Evolutionary conservation across 2,888 invertebrate genomes (phyloP), one percentile per base, ranked within the genome.

Genomic region (Sabellastarte sp.): DNA sequence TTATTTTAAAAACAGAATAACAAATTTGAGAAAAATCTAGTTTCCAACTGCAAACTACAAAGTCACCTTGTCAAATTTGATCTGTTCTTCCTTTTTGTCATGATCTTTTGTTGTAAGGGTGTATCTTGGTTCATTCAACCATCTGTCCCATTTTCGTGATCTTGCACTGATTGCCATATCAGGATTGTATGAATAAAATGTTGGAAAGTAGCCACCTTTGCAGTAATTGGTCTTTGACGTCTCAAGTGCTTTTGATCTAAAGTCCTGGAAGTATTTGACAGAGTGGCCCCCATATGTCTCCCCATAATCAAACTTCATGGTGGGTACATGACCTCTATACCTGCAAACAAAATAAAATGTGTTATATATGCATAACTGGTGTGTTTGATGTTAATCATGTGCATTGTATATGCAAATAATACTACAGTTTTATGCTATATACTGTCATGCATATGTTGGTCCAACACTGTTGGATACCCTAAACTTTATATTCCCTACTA

Each of bases 191-290:
- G 82, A 77, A 64, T 83, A 83, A 67, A 78, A 76, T 2, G 83
- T 81, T 3, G 84, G 84, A 64, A 84, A 83, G 32, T 78, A 75
- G n/a, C 84, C 84, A 32, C 84, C 84, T 60, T 73, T 72, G 58
- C 75, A 72, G 59, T 78, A 80, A 32, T 79, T 79, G 63, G 77
- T 77, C 65, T 77, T 75, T 33, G 82, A 82, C 28, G 75, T 75
- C 70, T 77, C 78, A 50, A 84, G 70, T 2, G 80, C 80, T 52
- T 78, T 71, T 30, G 78, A 80, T 57, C 84, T 74, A 68, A 80
- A 83, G 66, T 84, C 84, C 65, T 84, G 83, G 73, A 84, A 84
- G 68, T 84, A 80, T 68, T 84, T 83, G 50, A 75, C 68, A n/a
- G 82, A 82, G 24, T 79, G 78, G 65, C 81, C 80, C 32, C 83